phyloP scores from a whole-genome alignment of 2,888 invertebrate genomes.

The Archaeoteleia sp. region DNA sequence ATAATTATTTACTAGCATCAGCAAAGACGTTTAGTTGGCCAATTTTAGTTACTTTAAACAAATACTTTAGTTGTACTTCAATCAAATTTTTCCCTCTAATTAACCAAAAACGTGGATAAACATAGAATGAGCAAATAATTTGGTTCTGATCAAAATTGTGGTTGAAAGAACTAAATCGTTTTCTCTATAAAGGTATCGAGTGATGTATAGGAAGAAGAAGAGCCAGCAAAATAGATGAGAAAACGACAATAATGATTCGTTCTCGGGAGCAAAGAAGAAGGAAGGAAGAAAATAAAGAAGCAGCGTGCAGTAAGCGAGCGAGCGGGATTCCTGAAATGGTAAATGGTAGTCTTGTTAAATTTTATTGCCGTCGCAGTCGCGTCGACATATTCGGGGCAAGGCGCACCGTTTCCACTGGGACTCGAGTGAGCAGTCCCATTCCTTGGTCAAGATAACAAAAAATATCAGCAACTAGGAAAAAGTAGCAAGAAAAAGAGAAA shows the following conservation, averaged over 20 bases:
- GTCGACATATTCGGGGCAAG: conserved; percentile 59
- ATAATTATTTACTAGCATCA: not conserved
- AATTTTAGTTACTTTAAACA: conserved; percentile 2
- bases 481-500: conserved; percentile 43
- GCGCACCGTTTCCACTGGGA: conserved; percentile 63
- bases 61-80: not conserved
- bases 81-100: not conserved
- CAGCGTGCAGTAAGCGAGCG: conserved; percentile 44
- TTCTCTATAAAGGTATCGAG: not conserved
- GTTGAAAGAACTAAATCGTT: too few species aligned
- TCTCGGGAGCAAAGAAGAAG: conserved; percentile 22
- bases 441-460: too few species aligned
- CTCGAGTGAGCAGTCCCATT: too few species aligned
- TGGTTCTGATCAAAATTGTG: too few species aligned
- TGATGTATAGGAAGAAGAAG: conserved; percentile 13
- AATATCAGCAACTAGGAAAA: conserved; percentile 46
- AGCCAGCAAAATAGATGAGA: conserved; percentile 34
- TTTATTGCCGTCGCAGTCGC: conserved; percentile 64
- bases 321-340: conserved; percentile 66
- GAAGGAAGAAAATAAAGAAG: conserved; percentile 44
- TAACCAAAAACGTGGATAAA: too few species aligned
- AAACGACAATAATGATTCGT: conserved; percentile 35
- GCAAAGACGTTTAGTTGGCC: not conserved
- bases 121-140: too few species aligned
- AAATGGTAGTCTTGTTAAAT: conserved; percentile 69